A percentile compares a stretch with the other conserved stretches of the same genome.
Conservation (phyloP, 2,113 vertebrate genomes). For the Platysternon megacephalum region DNA sequence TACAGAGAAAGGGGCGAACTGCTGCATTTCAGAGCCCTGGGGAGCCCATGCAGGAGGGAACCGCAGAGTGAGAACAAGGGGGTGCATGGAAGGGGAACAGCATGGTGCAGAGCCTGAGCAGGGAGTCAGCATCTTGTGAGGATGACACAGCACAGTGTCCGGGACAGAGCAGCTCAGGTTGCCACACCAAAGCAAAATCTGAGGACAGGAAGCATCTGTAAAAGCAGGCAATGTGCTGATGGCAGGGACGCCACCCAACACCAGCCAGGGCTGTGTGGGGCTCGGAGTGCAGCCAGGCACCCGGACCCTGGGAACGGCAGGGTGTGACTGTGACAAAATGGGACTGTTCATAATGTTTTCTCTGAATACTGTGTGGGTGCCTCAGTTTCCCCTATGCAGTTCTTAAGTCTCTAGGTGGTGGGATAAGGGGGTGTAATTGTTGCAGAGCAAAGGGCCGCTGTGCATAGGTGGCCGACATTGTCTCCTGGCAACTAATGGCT, state of each 20-base stretch:
- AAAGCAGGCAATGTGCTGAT: not conserved
- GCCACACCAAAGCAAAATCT: fast-evolving
- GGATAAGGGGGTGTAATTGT: too few species aligned
- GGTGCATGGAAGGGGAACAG: fast-evolving
- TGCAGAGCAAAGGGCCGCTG: too few species aligned
- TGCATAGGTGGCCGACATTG: too few species aligned
- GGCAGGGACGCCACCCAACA: not conserved
- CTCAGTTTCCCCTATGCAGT: too few species aligned
- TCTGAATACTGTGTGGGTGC: too few species aligned
- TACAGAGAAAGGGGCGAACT: not conserved
- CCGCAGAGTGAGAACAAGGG: not conserved
- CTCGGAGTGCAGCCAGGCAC: not conserved
- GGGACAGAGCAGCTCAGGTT: fast-evolving
- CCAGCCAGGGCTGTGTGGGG: not conserved
- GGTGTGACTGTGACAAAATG: too few species aligned
- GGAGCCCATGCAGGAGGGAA: not conserved
- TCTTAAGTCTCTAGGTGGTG: too few species aligned
- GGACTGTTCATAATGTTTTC: too few species aligned
- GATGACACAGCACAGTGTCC: not conserved
- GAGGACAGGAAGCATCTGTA: not conserved
- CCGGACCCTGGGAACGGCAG: not conserved
- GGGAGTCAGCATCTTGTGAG: conserved; percentile 46
- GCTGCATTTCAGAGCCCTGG: not conserved
- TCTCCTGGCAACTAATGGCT: too few species aligned
- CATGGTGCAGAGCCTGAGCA: not conserved